Conservation (phyloP, 2,113 vertebrate species). For the Melanerpes formicivorus region DNA sequence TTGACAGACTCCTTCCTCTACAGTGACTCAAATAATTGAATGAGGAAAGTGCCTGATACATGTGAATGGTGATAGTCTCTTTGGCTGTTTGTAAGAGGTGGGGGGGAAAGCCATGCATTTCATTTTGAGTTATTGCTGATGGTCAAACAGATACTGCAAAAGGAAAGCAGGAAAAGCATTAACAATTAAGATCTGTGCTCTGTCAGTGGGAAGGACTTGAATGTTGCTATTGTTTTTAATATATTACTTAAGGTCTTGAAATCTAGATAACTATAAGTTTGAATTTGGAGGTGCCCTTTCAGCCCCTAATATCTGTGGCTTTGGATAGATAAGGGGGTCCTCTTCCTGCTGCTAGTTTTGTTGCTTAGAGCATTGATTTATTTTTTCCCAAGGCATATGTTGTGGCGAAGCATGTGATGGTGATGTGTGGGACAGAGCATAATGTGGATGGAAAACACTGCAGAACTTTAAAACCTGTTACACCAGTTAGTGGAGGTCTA, state of each 20-base stretch:
- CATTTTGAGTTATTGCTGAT: neutral
- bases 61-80: neutral
- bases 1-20: neutral
- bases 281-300: neutral
- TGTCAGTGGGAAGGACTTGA: neutral
- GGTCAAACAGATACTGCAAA: neutral
- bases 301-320: neutral
- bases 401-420: neutral
- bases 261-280: neutral
- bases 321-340: neutral
- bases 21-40: neutral
- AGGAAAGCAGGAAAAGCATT: neutral
- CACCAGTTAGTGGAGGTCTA: neutral
- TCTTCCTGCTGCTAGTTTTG: neutral
- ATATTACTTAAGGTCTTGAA: neutral
- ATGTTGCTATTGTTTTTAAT: neutral
- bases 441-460: neutral
- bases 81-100: neutral
- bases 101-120: neutral
- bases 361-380: neutral
- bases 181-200: neutral
- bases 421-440: neutral
- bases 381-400: neutral
- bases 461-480: constrained; percentile 29
- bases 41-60: neutral